Evolutionary conservation across 2,888 invertebrate species (phyloP), one percentile per base, ranked within the genome.

Genomic region (Brenthis ino): DNA sequence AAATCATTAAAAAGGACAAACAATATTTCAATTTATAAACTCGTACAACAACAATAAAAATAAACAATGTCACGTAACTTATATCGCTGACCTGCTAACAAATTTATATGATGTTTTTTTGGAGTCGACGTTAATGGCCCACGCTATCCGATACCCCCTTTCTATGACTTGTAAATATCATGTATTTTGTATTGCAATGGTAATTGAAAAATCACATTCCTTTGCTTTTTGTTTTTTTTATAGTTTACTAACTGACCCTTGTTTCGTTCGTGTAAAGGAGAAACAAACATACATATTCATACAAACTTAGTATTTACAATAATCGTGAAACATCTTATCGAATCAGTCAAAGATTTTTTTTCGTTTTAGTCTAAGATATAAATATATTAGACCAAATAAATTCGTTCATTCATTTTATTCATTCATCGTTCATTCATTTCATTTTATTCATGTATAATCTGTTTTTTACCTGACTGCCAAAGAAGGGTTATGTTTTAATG

Each of bases 91-190:
- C 71, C 71, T 57, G 56, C 57, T 57, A 67, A 80, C 79, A 80
- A 80, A 79, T 79, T 81, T 79, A 54, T 77, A 77, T 78, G 76
- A 73, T 79, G 79, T 80, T 79, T 74, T 78, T 73, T 73, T 74
- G 68, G 70, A 70, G 69, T 72, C 65, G 67, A 72, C 72, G 67
- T 69, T 72, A 73, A 73, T 70, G 68, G 48, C 51, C 55, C 16
- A 28, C 43, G 61, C 63, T 65, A 57, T 16, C 67, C 64, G 63
- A 70, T 63, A 68, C 65, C 63, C 54, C 57, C 50, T 56, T 57
- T 65, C 68, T 71, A 65, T 54, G 48, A 58, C 12, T 43, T 55
- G 16, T 33, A 16, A 60, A 50, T 60, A 60, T 50, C 50, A 47
- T 43, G 47, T 51, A n/a, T 51, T 51, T 54, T 71, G 63, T 71